Base-by-base conservation (phyloP, 64 coral and sea anemone genomes). In the Actinia equina region DNA sequence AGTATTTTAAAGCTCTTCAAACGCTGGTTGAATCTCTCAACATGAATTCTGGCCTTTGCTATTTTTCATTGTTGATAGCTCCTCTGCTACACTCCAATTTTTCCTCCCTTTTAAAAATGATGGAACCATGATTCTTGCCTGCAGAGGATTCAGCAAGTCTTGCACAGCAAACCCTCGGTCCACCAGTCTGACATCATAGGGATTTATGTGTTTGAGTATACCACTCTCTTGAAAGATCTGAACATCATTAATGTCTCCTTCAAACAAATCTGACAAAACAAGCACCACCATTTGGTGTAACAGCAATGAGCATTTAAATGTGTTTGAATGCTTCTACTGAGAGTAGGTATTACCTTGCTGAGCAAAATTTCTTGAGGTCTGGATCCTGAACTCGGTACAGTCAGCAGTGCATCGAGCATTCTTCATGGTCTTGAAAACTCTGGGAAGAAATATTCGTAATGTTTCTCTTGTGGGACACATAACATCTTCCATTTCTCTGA, bases 251-350 rank as follows among this genome's bases (percentile, higher is more conserved):
- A 94, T 89, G 60, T 86, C 83, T 4, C 92, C 92, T 67, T 94
- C 92, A 69, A 87, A 94, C 30, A 94, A 65, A 87, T 94, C 92
- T 45, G 92, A 74, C 84, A 82, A 94, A 94, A 49, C 88, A 94
- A 41, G 76, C 44, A 58, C 83, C 87, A 26, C 88, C 92, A 83
- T 87, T 94, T 43, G 92, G 87, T n/a, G 81, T 93, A 37, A 93
- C 92, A 54, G 88, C 92, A 43, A 94, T 94, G 11, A 94, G 44
- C 92, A 82, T 71, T 89, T 89, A 5, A 89, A 80, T 5, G 83
- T 89, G 84, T 88, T 89, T 15, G 65, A 49, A 61, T 88, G 87
- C n/a, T 94, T 94, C n/a, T 94, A 94, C 44, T 83, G 87, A 19
- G 88, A 94, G 56, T 71, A 94, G 16, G 51, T 89, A 44, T 94